Evolutionary conservation across 1,140 invertebrate genomes (phyloP).

Genomic region (Anastrepha ludens): DNA sequence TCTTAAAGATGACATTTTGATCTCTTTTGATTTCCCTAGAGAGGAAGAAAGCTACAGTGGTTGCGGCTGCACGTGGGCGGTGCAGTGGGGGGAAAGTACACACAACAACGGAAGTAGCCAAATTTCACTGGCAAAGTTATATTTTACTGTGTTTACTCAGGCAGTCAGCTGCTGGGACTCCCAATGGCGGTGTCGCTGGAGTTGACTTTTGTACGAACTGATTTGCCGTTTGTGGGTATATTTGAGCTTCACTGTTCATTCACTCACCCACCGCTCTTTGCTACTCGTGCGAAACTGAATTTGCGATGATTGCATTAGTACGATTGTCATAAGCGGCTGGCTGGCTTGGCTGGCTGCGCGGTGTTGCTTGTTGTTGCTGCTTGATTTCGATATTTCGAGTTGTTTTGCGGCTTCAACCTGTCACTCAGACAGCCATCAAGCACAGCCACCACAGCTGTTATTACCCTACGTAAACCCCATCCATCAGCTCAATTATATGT

Average conservation of each 20-base stretch:
- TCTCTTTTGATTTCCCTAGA: constrained; percentile 72
- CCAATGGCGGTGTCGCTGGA: neutral
- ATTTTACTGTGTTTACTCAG: neutral
- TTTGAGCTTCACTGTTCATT: too few species aligned
- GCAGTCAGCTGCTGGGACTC: neutral
- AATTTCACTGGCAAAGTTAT: neutral
- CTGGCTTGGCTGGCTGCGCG: neutral
- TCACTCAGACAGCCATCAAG: constrained; percentile 14
- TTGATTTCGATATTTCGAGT: constrained; percentile 60
- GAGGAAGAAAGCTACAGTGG: neutral
- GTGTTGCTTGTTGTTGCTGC: neutral
- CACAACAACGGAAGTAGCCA: constrained; percentile 21
- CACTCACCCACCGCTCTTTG: neutral
- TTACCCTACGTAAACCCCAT: neutral
- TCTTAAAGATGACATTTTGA: constrained; percentile 74
- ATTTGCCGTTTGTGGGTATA: neutral
- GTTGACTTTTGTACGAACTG: neutral
- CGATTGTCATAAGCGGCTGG: neutral
- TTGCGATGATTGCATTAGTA: constrained; percentile 9
- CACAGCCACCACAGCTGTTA: neutral
- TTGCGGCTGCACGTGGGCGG: neutral
- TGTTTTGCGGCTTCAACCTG: neutral
- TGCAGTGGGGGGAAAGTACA: neutral
- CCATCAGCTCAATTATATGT: constrained; percentile 1
- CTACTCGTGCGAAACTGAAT: neutral